phyloP scores from a whole-genome alignment of 2,797 vertebrate genomes.

The Scleropages formosus region DNA sequence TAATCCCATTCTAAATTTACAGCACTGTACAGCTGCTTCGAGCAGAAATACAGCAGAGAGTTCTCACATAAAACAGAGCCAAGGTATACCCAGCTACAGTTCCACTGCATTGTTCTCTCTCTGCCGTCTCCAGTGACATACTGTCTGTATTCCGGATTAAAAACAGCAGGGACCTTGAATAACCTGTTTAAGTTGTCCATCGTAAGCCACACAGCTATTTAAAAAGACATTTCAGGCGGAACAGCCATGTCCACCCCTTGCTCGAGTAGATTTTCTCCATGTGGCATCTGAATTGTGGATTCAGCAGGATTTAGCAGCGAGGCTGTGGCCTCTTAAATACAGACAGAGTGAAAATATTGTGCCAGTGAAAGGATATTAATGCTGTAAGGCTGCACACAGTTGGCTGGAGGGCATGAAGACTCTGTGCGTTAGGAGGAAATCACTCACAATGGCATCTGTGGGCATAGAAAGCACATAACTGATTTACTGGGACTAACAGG shows the following conservation, averaged over 20 bases:
- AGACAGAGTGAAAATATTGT: neutral
- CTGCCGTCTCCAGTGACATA: neutral
- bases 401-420: conserved; percentile 88
- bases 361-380: conserved; percentile 82
- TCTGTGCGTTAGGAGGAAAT: conserved; percentile 89
- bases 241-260: neutral
- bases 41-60: neutral
- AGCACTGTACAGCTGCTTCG: neutral
- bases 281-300: neutral
- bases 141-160: neutral
- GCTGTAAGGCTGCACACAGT: conserved; percentile 81
- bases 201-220: neutral
- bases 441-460: conserved; percentile 81
- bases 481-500: conserved; percentile 24
- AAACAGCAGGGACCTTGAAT: neutral
- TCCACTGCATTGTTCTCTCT: neutral
- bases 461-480: conserved; percentile 36
- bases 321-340: neutral
- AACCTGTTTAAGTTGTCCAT: neutral
- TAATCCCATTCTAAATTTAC: neutral
- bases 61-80: neutral
- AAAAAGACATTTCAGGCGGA: conserved; percentile 10
- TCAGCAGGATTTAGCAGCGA: neutral
- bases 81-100: neutral
- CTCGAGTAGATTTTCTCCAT: neutral